A percentile compares a stretch with the other conserved stretches of the same genome.
Evolutionary conservation across 1,140 invertebrate genomes (phyloP).

Genomic region (Heliconius hewitsoni): DNA sequence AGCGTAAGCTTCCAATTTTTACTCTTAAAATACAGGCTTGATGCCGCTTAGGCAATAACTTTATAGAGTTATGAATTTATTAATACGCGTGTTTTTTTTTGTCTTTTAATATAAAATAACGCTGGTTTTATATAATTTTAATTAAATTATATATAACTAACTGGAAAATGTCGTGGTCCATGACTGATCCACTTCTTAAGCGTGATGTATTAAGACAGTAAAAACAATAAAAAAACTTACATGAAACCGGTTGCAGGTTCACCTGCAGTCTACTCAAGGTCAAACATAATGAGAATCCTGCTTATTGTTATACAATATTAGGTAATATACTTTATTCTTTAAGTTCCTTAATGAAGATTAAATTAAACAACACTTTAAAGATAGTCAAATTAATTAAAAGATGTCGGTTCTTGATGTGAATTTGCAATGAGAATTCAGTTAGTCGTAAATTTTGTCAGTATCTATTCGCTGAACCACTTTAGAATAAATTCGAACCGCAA

Average conservation of each 20-base stretch:
- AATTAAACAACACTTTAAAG: neutral
- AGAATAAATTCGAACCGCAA: constrained; percentile 29
- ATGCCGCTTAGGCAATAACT: neutral
- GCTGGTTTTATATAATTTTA: too few relatives aligned
- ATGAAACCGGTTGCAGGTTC: neutral
- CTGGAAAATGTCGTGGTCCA: too few relatives aligned
- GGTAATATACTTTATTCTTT: neutral
- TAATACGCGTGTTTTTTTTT: neutral
- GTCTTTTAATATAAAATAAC: too few relatives aligned
- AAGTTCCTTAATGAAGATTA: neutral
- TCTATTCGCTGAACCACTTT: constrained; percentile 20
- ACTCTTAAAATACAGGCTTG: neutral
- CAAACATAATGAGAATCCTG: neutral
- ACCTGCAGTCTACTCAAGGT: neutral
- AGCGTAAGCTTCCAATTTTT: constrained; percentile 10
- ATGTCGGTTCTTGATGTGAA: constrained; percentile 4
- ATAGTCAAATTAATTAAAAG: constrained; percentile 3
- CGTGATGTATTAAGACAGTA: neutral
- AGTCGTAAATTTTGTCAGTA: constrained; percentile 17
- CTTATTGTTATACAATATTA: neutral
- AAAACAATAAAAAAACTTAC: neutral
- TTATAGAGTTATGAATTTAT: neutral
- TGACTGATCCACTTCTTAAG: neutral
- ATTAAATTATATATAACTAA: too few relatives aligned
- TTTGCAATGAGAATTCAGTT: constrained; percentile 26